A percentile compares a stretch with the other conserved stretches of the same genome.
Evolutionary conservation across 1,140 invertebrate genomes (phyloP).

Genomic region (Lasioglossum baleicum): DNA sequence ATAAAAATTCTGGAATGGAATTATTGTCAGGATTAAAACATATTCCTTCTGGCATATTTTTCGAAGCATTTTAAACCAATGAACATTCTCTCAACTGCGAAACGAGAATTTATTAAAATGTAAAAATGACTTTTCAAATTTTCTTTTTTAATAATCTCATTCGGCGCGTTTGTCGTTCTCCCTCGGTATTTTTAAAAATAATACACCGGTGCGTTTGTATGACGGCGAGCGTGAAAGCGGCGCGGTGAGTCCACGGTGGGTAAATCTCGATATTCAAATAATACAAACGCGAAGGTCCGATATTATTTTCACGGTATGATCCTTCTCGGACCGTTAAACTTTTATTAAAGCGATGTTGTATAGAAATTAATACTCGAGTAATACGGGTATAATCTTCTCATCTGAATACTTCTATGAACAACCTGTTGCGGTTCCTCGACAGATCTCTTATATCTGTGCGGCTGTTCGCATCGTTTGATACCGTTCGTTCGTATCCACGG

Average conservation of each 20-base stretch:
- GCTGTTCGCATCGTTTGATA: background rate
- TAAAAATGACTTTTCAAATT: no score
- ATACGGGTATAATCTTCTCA: background rate
- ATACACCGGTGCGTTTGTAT: no score
- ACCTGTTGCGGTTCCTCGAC: slow-evolving; percentile 23
- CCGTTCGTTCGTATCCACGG: background rate
- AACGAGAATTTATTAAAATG: no score
- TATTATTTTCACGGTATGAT: background rate
- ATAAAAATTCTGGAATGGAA: no score
- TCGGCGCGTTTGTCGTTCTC: no score
- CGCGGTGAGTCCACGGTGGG: background rate
- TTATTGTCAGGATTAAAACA: no score
- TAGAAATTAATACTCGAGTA: slow-evolving; percentile 7
- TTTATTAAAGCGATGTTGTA: background rate
- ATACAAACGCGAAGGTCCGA: background rate
- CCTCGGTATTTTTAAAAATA: no score
- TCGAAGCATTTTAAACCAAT: no score
- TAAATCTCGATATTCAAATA: background rate
- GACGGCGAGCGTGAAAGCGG: background rate
- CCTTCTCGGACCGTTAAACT: background rate
- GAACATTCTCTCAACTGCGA: no score
- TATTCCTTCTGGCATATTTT: no score
- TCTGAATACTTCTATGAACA: slow-evolving; percentile 5
- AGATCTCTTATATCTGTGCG: background rate
- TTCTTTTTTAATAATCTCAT: no score